Conservation (phyloP, 1,140 invertebrate genomes). For the Drosophila tropicalis region DNA sequence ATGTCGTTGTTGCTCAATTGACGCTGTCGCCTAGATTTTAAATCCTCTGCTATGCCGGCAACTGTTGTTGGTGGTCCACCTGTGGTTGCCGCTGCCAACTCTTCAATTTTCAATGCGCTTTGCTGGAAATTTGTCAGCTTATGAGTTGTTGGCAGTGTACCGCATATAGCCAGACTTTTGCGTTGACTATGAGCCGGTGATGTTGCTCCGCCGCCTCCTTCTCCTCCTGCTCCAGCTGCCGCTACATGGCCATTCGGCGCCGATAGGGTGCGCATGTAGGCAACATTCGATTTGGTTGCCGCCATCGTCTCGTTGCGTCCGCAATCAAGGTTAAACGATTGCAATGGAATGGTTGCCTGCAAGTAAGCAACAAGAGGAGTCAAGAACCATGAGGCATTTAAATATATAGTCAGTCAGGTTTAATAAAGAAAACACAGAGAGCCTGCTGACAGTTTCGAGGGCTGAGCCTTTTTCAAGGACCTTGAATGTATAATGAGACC, state of each 20-base stretch:
- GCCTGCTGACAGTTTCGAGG: slow-evolving; percentile 69
- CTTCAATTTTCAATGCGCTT: slow-evolving; percentile 81
- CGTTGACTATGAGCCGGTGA: slow-evolving; percentile 46
- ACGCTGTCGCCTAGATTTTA: slow-evolving; percentile 76
- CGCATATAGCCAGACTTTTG: slow-evolving; percentile 67
- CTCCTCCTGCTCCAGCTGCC: neutral
- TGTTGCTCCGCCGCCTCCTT: neutral
- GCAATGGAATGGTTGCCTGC: slow-evolving; percentile 82
- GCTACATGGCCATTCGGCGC: slow-evolving; percentile 59
- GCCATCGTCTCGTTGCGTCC: slow-evolving; percentile 62
- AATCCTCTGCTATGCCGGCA: slow-evolving; percentile 39
- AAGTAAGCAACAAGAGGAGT: slow-evolving; percentile 39
- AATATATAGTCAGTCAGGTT: slow-evolving; percentile 74
- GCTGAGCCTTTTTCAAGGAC: slow-evolving; percentile 56
- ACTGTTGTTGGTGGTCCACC: slow-evolving; percentile 48
- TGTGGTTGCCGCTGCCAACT: slow-evolving; percentile 57
- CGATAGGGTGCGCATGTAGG: slow-evolving; percentile 80
- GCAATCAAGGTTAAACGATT: slow-evolving; percentile 83
- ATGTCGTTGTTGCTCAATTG: slow-evolving; percentile 73
- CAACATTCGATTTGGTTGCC: slow-evolving; percentile 63
- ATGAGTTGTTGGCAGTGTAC: slow-evolving; percentile 57
- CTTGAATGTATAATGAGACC: slow-evolving; percentile 81
- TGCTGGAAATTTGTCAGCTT: slow-evolving; percentile 82
- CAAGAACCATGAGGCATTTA: slow-evolving; percentile 48
- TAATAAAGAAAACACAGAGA: slow-evolving; percentile 71